These are phyloP conservation scores for Lethenteron reissneri DNA, from an alignment of 2,113 vertebrate genomes.

Conservation along the genomic window DNA sequence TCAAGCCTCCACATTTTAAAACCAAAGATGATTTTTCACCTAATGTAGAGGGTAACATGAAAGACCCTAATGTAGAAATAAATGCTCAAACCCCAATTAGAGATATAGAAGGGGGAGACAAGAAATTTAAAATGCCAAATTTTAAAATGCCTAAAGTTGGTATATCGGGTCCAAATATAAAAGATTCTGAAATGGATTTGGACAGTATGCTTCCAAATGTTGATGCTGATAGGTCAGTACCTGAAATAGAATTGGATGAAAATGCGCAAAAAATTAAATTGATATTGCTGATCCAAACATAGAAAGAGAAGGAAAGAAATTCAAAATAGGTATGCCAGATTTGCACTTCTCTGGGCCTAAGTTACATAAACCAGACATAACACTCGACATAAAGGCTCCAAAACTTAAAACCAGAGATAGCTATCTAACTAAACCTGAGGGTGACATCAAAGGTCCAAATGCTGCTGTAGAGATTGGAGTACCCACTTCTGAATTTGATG, in stretches of 20 bases:
- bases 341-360: neutral
- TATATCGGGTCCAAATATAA: constrained; percentile 12
- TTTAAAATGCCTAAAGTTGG: constrained; percentile 23
- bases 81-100: constrained; percentile 14
- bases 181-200: constrained; percentile 6
- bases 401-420: too few relatives aligned
- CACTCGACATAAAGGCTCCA: too few relatives aligned
- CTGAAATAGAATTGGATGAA: neutral
- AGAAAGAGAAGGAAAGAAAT: neutral
- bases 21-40: neutral
- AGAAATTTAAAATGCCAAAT: constrained; percentile 22
- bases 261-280: too few relatives aligned
- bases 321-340: neutral
- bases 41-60: neutral
- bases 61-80: constrained; percentile 13
- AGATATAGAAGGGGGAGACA: constrained; percentile 19
- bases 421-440: neutral
- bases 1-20: neutral
- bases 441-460: constrained; percentile 7
- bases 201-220: neutral
- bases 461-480: constrained; percentile 8
- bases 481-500: constrained; percentile 13
- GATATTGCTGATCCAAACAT: too few relatives aligned
- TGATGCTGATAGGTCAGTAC: neutral
- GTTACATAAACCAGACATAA: neutral